A percentile compares a stretch with the other conserved stretches of the same genome.
Conservation (phyloP, 2,113 vertebrate genomes). For the Ivindomyrus marchei region DNA sequence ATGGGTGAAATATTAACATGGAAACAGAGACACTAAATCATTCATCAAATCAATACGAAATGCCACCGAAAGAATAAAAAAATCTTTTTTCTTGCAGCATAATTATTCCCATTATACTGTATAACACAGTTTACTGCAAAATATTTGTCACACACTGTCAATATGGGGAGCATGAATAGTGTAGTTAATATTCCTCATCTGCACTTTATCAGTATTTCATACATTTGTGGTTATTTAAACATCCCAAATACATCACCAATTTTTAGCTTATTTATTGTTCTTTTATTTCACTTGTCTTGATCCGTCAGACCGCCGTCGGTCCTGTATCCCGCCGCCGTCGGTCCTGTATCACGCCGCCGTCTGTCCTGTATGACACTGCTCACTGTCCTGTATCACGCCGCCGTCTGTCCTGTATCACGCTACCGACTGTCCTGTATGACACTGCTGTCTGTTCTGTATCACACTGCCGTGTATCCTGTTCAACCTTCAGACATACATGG, state of each 20-base stretch:
- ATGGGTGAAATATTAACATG: background rate
- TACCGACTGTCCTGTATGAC: background rate
- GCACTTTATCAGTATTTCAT: background rate
- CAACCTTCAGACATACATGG: background rate
- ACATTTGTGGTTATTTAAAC: background rate
- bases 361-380: background rate
- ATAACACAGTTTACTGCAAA: background rate
- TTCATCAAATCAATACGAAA: background rate
- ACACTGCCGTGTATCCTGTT: background rate
- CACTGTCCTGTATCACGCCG: background rate
- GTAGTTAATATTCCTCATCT: background rate
- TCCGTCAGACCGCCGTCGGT: background rate
- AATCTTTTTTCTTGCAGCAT: background rate
- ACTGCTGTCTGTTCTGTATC: background rate
- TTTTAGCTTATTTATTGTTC: background rate
- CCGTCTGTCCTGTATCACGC: background rate
- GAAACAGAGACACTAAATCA: background rate
- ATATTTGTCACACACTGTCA: background rate
- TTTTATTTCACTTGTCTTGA: no score
- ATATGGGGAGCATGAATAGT: background rate
- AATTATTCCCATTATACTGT: background rate
- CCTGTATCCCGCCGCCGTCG: background rate
- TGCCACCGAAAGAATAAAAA: background rate
- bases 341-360: background rate
- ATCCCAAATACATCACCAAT: background rate